Percentiles rank a stretch among this genome's conserved stretches.
Conservation (phyloP, 2,797 vertebrate species). For the Sarcoramphus papa region DNA sequence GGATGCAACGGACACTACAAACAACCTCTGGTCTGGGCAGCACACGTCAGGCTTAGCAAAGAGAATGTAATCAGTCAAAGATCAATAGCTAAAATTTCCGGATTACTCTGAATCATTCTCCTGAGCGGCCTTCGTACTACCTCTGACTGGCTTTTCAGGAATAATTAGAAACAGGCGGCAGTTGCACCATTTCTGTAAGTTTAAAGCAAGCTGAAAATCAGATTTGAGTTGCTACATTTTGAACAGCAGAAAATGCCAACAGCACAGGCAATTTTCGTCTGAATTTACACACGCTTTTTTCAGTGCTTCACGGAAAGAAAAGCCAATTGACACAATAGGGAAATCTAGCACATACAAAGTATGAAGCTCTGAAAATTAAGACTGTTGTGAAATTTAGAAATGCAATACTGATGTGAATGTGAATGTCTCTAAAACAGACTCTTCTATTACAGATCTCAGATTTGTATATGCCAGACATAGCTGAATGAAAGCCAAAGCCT, state of each 20-base stretch:
- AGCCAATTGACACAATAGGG: background rate
- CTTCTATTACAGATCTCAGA: constrained; percentile 5
- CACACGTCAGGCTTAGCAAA: background rate
- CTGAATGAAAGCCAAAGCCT: constrained; percentile 27
- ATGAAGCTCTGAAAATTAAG: background rate
- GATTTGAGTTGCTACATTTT: background rate
- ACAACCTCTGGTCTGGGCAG: background rate
- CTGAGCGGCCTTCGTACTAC: background rate
- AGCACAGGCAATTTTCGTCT: background rate
- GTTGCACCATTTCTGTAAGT: background rate
- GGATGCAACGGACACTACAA: background rate
- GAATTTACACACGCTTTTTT: background rate
- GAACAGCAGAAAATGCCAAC: constrained; percentile 23
- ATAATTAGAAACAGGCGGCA: constrained; percentile 38
- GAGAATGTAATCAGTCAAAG: background rate
- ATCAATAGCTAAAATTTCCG: background rate
- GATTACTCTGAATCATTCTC: constrained; percentile 12
- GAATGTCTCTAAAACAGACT: background rate
- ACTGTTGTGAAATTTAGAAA: constrained; percentile 33
- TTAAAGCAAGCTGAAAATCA: constrained; percentile 21
- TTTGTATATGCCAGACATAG: constrained; percentile 14
- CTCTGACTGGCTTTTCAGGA: constrained; percentile 17
- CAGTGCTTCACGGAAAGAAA: background rate
- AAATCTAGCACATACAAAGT: background rate
- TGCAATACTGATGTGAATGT: background rate